Base-by-base conservation (phyloP, 2,797 vertebrate species). In the Eulemur albifrons region DNA sequence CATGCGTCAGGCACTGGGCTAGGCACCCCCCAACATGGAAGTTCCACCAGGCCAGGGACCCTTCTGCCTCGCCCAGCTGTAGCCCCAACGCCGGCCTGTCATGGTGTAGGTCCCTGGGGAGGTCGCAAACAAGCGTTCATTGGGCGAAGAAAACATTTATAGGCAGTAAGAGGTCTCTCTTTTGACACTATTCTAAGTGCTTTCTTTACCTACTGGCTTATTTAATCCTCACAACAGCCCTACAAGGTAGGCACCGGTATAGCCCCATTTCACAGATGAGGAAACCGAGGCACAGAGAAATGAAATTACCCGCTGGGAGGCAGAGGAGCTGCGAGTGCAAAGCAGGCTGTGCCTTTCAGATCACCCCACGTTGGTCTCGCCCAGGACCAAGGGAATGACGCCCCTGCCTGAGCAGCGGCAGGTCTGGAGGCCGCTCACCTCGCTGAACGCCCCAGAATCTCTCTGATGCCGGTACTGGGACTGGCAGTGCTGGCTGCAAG, bases 121-220 rank as follows among this genome's bases (percentile, higher is more conserved):
- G 40, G 10, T 25, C 38, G 77, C 81, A 70, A 76, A 90, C 52
- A 82, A 54, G 50, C 30, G 70, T 38, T n/a, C 48, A 13, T 40
- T 32, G 17, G 38, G 11, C 12, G 54, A 81, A 94, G 73, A 87
- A 92, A 92, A 45, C 13, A 18, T 88, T 87, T 45, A 90, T 15
- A 50, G 32, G 69, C 23, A 70, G 40, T 4, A 38, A 65, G 50
- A 91, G 38, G 17, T 65, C 14, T 54, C 72, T 54, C 54, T 83
- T 72, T 3, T 69, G 12, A 75, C 32, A 6, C 17, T 18, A 2
- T n/a, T 54, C 45, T 61, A 21, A 75, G 67, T 0, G 5, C 8
- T 85, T 88, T 54, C 8, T 81, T 90, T 54, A 43, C 7, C 2
- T 25, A 7, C 10, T 14, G 20, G 43, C 20, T 83, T 18, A 7